Conservation (phyloP, 2,888 invertebrate species). For the Chrysodeixis includens region DNA sequence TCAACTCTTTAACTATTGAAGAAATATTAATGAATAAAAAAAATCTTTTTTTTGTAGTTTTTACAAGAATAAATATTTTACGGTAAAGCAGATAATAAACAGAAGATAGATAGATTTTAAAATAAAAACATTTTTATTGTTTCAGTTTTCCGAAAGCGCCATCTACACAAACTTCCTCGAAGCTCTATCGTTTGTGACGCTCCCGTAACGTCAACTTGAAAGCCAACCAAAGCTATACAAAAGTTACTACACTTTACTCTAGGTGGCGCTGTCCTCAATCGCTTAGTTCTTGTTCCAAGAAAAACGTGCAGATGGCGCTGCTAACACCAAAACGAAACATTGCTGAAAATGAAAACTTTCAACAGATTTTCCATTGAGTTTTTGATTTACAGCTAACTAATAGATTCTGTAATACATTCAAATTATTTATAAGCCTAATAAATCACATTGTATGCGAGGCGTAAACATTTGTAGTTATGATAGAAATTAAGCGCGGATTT, state of each 20-base stretch:
- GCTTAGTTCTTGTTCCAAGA: slow-evolving; percentile 12
- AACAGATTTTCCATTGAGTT: background rate
- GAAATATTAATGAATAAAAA: too few relatives aligned
- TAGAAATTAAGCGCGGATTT: slow-evolving; percentile 32
- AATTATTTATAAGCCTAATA: slow-evolving; percentile 22
- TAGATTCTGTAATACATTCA: slow-evolving; percentile 17
- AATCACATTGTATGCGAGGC: slow-evolving; percentile 16
- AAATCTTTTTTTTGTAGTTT: too few relatives aligned
- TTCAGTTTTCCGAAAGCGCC: slow-evolving; percentile 10
- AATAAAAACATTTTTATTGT: background rate
- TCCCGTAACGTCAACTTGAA: background rate
- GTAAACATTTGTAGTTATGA: slow-evolving; percentile 14
- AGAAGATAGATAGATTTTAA: too few relatives aligned
- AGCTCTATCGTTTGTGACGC: background rate
- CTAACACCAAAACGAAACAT: slow-evolving; percentile 4
- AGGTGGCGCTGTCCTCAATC: slow-evolving; percentile 49
- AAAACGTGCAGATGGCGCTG: slow-evolving; percentile 44
- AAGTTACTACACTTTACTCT: background rate
- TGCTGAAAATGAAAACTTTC: slow-evolving; percentile 7
- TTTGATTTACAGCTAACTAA: slow-evolving; percentile 31
- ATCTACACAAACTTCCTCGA: slow-evolving; percentile 17
- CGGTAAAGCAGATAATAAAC: background rate
- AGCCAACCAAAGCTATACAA: background rate
- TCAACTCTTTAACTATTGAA: too few relatives aligned
- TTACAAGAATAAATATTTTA: background rate